Evolutionary conservation across 2,113 vertebrate genomes (phyloP), one percentile per base, ranked within the genome.

Genomic region (Campylomormyrus tamandua): DNA sequence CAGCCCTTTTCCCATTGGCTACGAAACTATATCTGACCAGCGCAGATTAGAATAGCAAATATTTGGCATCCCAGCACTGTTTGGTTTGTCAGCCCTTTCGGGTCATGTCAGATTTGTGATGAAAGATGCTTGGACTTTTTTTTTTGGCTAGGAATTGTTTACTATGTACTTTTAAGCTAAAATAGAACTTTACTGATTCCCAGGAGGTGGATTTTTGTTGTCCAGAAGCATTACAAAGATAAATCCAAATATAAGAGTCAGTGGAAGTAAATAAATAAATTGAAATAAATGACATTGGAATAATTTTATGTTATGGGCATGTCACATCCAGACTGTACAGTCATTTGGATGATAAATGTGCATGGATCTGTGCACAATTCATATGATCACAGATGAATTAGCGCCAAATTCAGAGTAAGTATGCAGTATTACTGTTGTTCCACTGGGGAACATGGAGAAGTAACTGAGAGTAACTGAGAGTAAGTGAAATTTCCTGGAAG

Each of bases 11-110:
- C 35, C 70, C 31, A 39, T 9, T 24, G 19, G 80, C 80, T 27
- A 24, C 2, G 3, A 2, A 85, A 9, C 83, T 45, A 66, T 24
- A 90, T 84, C 46, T 58, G 39, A 46, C 90, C 48, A 21, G 91
- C 88, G 9, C 89, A 91, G 90, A 90, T 91, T 88, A 90, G 62
- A 91, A 92, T 92, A 91, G 91, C 89, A 90, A 92, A 92, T 89
- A 89, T 90, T 92, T 87, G 89, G 90, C 92, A 80, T 85, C 88
- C 50, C 90, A 89, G 89, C 62, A 87, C 90, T 87, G 45, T 88
- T 90, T 90, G 91, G 87, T 91, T 90, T 93, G 90, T 92, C 88
- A 89, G 89, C 87, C 88, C 91, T n/a, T n/a, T 15, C n/a, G 66
- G 85, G 46, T 87, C 66, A 77, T 56, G 31, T 77, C 21, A 87